These are phyloP conservation scores for Paradoxurus hermaphroditus DNA, from an alignment of 2,113 vertebrate genomes.

Conservation along the genomic window DNA sequence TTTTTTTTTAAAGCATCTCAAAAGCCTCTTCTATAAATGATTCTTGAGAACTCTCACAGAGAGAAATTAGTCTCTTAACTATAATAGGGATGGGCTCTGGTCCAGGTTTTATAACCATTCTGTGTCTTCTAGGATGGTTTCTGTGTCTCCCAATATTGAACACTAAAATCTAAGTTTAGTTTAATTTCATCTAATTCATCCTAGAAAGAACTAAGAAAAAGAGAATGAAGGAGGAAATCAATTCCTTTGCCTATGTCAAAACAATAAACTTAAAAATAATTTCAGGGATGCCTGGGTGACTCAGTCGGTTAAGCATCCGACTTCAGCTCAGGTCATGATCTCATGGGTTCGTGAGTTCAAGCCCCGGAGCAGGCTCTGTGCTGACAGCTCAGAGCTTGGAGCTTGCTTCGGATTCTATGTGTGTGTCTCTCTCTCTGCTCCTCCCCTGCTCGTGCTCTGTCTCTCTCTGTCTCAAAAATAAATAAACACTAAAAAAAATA, in stretches of 20 bases:
- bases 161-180: slow-evolving; percentile 47
- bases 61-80: slow-evolving; percentile 39
- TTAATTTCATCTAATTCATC: slow-evolving; percentile 44
- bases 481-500: slow-evolving; percentile 74
- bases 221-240: slow-evolving; percentile 55
- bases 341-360: too few species aligned
- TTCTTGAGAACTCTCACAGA: slow-evolving; percentile 37
- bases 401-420: too few species aligned
- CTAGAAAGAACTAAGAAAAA: slow-evolving; percentile 43
- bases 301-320: too few species aligned
- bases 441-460: too few species aligned
- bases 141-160: slow-evolving; percentile 57
- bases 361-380: too few species aligned
- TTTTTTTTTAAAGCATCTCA: slow-evolving; percentile 37
- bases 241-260: slow-evolving; percentile 44
- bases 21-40: slow-evolving; percentile 60
- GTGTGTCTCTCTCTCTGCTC: too few species aligned
- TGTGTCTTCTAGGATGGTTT: slow-evolving; percentile 57
- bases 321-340: too few species aligned
- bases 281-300: too few species aligned
- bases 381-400: too few species aligned
- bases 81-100: slow-evolving; percentile 45
- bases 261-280: slow-evolving; percentile 68
- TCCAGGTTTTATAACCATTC: slow-evolving; percentile 27
- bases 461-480: too few species aligned